A percentile compares a stretch with the other conserved stretches of the same genome.
phyloP scores from a whole-genome alignment of 2,888 invertebrate species.

The Mycalesis mineus region DNA sequence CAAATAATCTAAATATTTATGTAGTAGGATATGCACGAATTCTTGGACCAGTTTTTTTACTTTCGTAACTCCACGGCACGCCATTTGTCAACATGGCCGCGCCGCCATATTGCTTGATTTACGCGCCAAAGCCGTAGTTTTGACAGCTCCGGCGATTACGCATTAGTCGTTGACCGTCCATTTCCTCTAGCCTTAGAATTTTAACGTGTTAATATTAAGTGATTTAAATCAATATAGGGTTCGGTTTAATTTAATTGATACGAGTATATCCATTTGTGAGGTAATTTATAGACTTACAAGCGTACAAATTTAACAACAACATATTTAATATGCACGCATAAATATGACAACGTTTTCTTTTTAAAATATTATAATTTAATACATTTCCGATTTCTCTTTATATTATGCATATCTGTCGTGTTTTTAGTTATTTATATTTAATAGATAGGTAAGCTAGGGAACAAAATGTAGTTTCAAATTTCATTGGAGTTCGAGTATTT shows the following conservation, averaged over 20 bases:
- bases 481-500: background rate
- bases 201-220: conserved; percentile 17
- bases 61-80: conserved; percentile 12
- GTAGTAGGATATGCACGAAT: background rate
- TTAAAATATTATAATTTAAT: background rate
- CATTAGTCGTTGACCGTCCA: conserved; percentile 11
- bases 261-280: conserved; percentile 1
- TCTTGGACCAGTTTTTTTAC: background rate
- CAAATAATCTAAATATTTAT: no score
- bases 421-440: no score
- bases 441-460: background rate
- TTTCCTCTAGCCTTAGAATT: conserved; percentile 11
- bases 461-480: background rate
- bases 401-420: background rate
- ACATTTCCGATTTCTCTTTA: background rate
- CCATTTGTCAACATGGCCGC: conserved; percentile 29
- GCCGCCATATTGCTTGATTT: conserved; percentile 26
- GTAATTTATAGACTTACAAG: conserved; percentile 11
- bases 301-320: background rate
- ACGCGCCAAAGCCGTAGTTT: conserved; percentile 28
- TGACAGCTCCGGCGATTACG: conserved; percentile 25
- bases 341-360: background rate
- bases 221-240: conserved; percentile 17
- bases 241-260: conserved; percentile 7
- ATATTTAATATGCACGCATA: background rate